Base-by-base conservation (phyloP, 2,113 vertebrate species). In the Ceyx melanurus region DNA sequence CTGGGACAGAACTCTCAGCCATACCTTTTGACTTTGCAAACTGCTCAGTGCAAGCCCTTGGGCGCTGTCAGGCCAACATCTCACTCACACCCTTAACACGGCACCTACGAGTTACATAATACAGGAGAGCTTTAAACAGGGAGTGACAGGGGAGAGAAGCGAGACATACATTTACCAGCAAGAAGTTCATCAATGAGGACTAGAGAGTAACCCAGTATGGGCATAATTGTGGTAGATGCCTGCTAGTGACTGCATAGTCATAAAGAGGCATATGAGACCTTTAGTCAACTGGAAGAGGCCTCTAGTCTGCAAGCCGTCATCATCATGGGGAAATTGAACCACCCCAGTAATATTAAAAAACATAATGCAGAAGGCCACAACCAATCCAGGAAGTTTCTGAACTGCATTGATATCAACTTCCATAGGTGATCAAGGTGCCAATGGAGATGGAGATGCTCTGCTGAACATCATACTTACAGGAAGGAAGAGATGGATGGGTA, bases 181-280 rank as follows among this genome's bases (percentile, higher is more conserved):
- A 18, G 89, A 31, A 45, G 10, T 67, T 56, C 9, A 40, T 60
- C 67, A 67, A 75, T 67, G 37, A 56, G 21, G 19, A 79, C 78
- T 43, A 85, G 25, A 46, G 40, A 68, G 35, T 33, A 85, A 88
- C 42, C 3, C 26, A 62, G 10, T 5, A 6, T 2, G 3, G 25
- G 21, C 22, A 64, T 22, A 19, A 13, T 65, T 78, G 43, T 64
- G 19, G 13, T 77, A 8, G 28, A 37, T 46, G 9, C n/a, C 33
- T 56, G 15, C 15, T 75, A 21, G 0, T 0, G 67, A 83, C 10
- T 0, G 0, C 10, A 15, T 51, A 5, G 5, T 66, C 23, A 50
- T 40, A 23, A 88, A 48, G 10, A 72, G 15, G 54, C 14, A 82
- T 17, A 22, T 68, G 13, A 90, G 53, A 50, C 28, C 5, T 51